Evolutionary conservation across 2,797 vertebrate species (phyloP), one percentile per base, ranked within the genome.

Genomic region (Hemibagrus guttatus): DNA sequence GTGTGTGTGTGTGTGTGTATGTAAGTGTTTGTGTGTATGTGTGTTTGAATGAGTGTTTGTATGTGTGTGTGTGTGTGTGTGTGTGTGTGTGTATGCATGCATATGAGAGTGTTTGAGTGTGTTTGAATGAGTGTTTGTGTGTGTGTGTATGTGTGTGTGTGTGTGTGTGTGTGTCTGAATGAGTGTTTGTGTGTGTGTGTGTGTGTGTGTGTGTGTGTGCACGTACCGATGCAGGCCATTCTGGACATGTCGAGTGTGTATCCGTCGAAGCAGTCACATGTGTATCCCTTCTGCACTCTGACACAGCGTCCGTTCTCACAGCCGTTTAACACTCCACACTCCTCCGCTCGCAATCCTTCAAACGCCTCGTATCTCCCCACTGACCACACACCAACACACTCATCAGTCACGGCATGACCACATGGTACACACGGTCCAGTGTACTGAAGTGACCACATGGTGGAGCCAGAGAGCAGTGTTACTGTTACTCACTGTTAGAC

Each of bases 291-390:
- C 90, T 97, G 97, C 23, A 99, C 97, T 31, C 98, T 94, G 8
- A 99, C 97, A 16, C 98, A 99, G 6, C 97, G 96, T 0, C 98
- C 98, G 0, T 99, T 99, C 90, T 99, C 98, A 91, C 98, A 99
- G 49, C 98, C 98, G 0, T 97, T 98, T 85, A 99, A 94, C 89
- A 99, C 97, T 12, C 98, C 98, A n/a, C 98, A 99, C 86, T 99
- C 98, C 87, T 99, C 98, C 0, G 98, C 97, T 88, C 94, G 96
- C 39, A 99, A 88, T 59, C 98, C 97, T 91, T 99, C 97, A 81
- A 99, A 99, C 31, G 96, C 96, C 35, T 95, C 95, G 87, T 94
- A 93, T 6, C 95, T 95, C 86, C 94, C 98, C 98, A 89, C 74
- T 23, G 31, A 23, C 42, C 31, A 39, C 52, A 83, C 80, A 68